Percentiles rank a stretch among this genome's conserved stretches.
Evolutionary conservation across 2,113 vertebrate species (phyloP).

Genomic region (Galeopterus variegatus): DNA sequence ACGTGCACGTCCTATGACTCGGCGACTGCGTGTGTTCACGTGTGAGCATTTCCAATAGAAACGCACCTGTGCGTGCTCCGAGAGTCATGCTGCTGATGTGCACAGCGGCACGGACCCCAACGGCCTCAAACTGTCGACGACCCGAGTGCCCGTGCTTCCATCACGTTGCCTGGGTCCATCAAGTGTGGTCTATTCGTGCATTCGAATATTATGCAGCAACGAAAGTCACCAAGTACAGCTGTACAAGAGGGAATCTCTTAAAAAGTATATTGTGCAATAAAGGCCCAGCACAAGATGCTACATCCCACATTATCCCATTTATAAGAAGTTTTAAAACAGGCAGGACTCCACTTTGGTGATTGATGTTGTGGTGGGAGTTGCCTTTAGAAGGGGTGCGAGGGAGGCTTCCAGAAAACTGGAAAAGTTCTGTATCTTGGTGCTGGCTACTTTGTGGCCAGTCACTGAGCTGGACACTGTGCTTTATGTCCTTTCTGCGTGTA

Average conservation of each 20-base stretch:
- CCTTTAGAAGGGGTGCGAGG: too few species aligned
- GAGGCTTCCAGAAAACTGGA: accelerated
- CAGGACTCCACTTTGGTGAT: too few species aligned
- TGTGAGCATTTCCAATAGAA: accelerated
- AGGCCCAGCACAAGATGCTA: too few species aligned
- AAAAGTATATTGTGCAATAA: too few species aligned
- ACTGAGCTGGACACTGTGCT: accelerated
- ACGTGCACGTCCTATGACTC: accelerated
- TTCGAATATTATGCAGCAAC: accelerated
- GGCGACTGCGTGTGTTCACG: accelerated
- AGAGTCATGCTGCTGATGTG: accelerated
- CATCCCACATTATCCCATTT: too few species aligned
- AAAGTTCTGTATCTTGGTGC: accelerated
- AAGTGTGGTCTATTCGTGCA: accelerated
- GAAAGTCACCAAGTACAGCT: accelerated
- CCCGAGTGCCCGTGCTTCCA: accelerated
- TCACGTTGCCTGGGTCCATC: background rate
- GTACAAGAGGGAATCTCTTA: background rate
- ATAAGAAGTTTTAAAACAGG: accelerated
- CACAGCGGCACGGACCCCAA: accelerated
- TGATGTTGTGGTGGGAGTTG: too few species aligned
- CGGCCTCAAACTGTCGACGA: accelerated
- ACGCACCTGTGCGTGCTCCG: accelerated
- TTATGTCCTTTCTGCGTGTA: accelerated
- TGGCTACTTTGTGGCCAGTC: accelerated